Base-by-base conservation (phyloP, 2,113 vertebrate species). In the Gallinago undulata region DNA sequence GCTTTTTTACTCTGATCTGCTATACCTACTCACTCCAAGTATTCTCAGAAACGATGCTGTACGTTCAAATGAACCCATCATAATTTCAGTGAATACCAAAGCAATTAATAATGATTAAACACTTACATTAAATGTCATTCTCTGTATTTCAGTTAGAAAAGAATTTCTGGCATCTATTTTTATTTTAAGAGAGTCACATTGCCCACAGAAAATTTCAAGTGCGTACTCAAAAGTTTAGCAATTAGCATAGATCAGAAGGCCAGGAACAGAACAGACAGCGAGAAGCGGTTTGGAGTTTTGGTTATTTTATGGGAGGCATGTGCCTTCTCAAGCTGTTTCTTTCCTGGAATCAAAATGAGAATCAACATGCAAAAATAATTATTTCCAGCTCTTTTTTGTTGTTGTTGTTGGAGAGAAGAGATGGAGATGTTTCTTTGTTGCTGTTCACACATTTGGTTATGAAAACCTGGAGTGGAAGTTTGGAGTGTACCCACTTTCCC, bases 21-120 rank as follows among this genome's bases (percentile, higher is more conserved):
- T 47, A 8, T 60, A 62, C 77, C 77, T 88, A 57, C 23, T 86
- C 9, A 0, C 56, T 87, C 48, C 69, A 81, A 78, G 76, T 86
- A 74, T 94, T 93, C 91, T 89, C 81, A 82, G 76, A 92, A 95
- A 87, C 11, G 8, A 80, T 73, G 81, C 90, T 90, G 25, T 80
- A 75, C 64, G 62, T 95, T 92, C 70, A 81, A 50, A 93, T 95
- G 90, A 97, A 92, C 90, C 94, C 68, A 89, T 96, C 91, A 87
- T 83, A 41, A 93, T 90, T 95, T 91, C 92, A 78, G 70, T 94
- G 89, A 97, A 97, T 97, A 95, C 93, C 96, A 96, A 97, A 96
- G 96, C 89, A 97, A 97, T 97, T 97, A 97, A 97, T 97, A 97
- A 96, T 81, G 77, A 97, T 97, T 97, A 97, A 97, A 97, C 90